A percentile compares a stretch with the other conserved stretches of the same genome.
These are phyloP conservation scores for Hyles vespertilio DNA, from an alignment of 1,140 invertebrate genomes.

Conservation along the genomic window DNA sequence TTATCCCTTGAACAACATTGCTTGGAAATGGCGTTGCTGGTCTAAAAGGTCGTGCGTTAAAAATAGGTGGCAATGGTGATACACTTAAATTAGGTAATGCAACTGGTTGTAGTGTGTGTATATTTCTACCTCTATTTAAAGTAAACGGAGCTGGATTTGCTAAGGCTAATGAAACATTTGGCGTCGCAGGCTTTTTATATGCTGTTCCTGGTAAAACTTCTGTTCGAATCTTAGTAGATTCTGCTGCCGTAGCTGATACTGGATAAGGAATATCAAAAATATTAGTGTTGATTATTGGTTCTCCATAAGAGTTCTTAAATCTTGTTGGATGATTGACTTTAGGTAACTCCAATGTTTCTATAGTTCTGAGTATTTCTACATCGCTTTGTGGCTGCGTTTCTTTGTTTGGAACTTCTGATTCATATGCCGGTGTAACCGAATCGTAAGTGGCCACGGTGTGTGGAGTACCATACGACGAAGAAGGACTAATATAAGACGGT, in stretches of 20 bases:
- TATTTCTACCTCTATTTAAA: conserved; percentile 59
- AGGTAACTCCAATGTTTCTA: conserved; percentile 41
- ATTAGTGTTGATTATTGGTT: conserved; percentile 51
- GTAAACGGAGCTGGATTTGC: conserved; percentile 64
- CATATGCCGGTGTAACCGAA: conserved; percentile 24
- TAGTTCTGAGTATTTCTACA: conserved; percentile 33
- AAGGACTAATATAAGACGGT: conserved; percentile 16
- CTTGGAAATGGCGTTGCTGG: conserved; percentile 30
- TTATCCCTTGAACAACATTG: conserved; percentile 36
- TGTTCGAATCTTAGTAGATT: conserved; percentile 58
- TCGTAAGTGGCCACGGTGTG: conserved; percentile 16
- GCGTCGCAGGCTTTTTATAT: conserved; percentile 18
- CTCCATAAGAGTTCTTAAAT: conserved; percentile 66
- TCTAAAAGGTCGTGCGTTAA: conserved; percentile 76
- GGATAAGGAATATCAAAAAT: conserved; percentile 50
- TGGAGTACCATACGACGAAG: conserved; percentile 22
- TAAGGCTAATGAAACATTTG: conserved; percentile 48
- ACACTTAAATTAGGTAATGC: conserved; percentile 76
- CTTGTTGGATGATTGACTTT: conserved; percentile 46
- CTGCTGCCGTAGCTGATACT: conserved; percentile 52
- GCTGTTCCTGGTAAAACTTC: conserved; percentile 43
- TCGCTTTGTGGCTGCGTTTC: conserved; percentile 36
- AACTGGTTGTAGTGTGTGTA: conserved; percentile 71
- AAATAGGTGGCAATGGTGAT: conserved; percentile 76
- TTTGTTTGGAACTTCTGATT: conserved; percentile 36